Evolutionary conservation across 2,888 invertebrate species (phyloP), one percentile per base, ranked within the genome.

Genomic region (Pachymerium ferrugineum): DNA sequence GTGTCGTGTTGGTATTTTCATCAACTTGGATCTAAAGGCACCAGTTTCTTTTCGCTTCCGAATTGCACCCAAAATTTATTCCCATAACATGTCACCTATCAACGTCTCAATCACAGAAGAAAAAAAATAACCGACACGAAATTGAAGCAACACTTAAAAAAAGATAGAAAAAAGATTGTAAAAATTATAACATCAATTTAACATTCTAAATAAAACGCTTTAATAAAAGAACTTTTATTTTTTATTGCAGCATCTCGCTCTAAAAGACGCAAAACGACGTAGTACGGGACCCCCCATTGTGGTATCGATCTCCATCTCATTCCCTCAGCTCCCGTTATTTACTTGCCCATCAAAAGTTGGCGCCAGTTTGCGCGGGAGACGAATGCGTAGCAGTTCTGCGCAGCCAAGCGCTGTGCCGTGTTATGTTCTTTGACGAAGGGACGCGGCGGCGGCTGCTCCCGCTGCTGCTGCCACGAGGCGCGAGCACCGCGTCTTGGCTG

Each of bases 1-100:
- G 62, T 62, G 62, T 62, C 62, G 62, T n/a, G 38, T n/a, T 62
- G 62, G 62, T 28, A 62, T 62, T 62, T 62, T 62, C 62, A 62
- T 62, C 62, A 28, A 62, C 22, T 62, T 62, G 25, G 62, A 62
- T 62, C 62, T 62, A 14, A 62, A 62, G 62, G 62, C 62, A 62
- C 62, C 28, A 28, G 62, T 28, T 62, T 62, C 62, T 28, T 25
- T 62, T 62, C 22, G n/a, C 47, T 16, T 22, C 16, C 5, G 19
- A 19, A 12, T 62, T 25, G 12, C 28, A 62, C 3, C 19, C 16
- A 47, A 62, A 62, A 54, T 54, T n/a, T 16, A 54, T 54, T n/a
- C 4, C 16, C 10, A 22, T 6, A 22, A 19, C 14, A 54, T 54
- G 0, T 54, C 19, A 6, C 22, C 47, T 22, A 3, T n/a, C n/a